Base-by-base conservation (phyloP, 1,140 invertebrate genomes). In the Bombus sylvicola region DNA sequence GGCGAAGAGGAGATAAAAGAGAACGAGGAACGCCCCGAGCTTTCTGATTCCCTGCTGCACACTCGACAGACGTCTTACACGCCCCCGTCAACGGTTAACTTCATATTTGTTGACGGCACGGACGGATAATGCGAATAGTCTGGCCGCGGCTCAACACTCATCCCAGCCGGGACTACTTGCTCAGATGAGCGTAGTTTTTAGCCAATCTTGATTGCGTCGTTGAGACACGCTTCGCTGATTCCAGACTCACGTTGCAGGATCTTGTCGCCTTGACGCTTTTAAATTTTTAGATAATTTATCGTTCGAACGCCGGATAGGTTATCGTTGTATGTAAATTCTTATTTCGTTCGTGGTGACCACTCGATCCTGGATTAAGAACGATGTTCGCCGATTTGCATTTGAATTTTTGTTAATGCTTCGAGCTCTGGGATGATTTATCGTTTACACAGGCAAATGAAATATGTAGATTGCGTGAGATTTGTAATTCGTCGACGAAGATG, bases 1-100 rank as follows among this genome's bases (percentile, higher is more conserved):
- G 71, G 39, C 25, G 66, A 31, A 15, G 73, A 82, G 62, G 43
- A 82, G 68, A 87, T 74, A 85, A 87, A 87, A 79, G 69, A 73
- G 75, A 77, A 77, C 73, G 77, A 84, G 75, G 10, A 43, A 86
- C 57, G 41, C 72, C 72, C 76, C 10, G n/a, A 66, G 85, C 71
- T 28, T 22, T 53, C 81, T 41, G 75, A 66, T 77, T 86, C 53
- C 22, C 25, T 34, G 59, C 37, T 78, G 76, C 59, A 79, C 18
- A 37, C 57, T 22, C 43, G 41, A 59, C 43, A 62, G 53, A 77
- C 53, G 73, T 68, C 41, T 64, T 53, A 34, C 39, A 34, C 31
- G 47, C 43, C n/a, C 41, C 6, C 34, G 72, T 37, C 53, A 5
- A 39, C 77, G 34, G 62, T 68, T 83, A 68, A 69, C 81, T 83